Base-by-base conservation (phyloP, 2,888 invertebrate genomes). In the Rugalucina vietnamica region DNA sequence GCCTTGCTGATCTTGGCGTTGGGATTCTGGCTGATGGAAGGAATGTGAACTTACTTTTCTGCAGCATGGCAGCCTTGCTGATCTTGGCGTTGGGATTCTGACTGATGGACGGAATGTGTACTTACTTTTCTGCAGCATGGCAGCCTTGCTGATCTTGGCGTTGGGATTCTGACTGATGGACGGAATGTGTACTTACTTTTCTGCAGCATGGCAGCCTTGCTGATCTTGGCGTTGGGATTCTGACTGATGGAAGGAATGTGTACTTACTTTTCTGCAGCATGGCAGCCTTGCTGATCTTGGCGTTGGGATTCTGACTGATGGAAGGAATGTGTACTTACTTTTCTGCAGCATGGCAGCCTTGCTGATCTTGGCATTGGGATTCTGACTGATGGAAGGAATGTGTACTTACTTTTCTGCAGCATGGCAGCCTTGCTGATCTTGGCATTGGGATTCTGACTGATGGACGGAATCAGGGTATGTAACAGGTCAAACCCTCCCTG, bases 261-360 rank as follows among this genome's bases (percentile, higher is more conserved):
- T n/a, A 90, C 93, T 91, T 91, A 82, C 99, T 98, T 95, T 98
- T 99, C 94, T 98, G 98, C 78, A 99, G 95, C 98, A 99, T 98
- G 27, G 98, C 98, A 60, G 99, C 99, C 95, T 99, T 99, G 95
- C 94, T 94, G 75, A 94, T 94, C 96, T 98, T 98, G 8, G 98
- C 97, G 94, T 97, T 97, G 32, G 98, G 97, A 95, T 98, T 98
- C 93, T 97, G 97, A 69, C 92, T 93, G 81, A 99, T 96, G 90
- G 98, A 97, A 36, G 99, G 99, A 93, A 99, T 98, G n/a, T n/a
- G n/a, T n/a, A 90, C 93, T 91, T 91, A 82, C 99, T 98, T 95
- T 98, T 99, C 94, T 98, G 98, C 78, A 99, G 95, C 98, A 99
- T 98, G 27, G 98, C 98, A 60, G 99, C 99, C 95, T 99, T 99